Evolutionary conservation across 2,797 vertebrate species (phyloP).

Genomic region (Tenualosa thibaudeaui): DNA sequence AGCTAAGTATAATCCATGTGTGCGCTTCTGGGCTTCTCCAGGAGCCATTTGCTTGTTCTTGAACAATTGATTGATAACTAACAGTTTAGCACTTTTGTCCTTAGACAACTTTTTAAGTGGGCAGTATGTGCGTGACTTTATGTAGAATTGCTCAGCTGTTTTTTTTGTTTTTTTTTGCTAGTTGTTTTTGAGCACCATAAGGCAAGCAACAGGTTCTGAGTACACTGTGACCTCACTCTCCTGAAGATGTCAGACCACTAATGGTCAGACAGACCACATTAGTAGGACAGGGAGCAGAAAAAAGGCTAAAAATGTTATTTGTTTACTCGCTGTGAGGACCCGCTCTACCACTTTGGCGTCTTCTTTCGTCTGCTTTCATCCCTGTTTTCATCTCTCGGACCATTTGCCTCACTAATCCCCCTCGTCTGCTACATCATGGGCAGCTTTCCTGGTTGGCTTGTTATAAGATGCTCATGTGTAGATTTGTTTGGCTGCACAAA

Average conservation of each 20-base stretch:
- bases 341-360: background rate
- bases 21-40: background rate
- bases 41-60: background rate
- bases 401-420: background rate
- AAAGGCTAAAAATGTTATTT: background rate
- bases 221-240: background rate
- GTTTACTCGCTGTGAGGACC: background rate
- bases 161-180: background rate
- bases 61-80: background rate
- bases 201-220: background rate
- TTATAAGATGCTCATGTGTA: constrained; percentile 10
- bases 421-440: background rate
- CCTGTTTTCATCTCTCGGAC: background rate
- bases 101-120: background rate
- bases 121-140: background rate
- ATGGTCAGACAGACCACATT: background rate
- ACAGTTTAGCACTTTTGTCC: background rate
- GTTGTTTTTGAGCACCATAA: background rate
- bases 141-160: background rate
- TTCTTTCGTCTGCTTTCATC: background rate
- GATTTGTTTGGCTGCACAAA: constrained; percentile 59
- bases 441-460: background rate
- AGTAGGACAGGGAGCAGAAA: background rate
- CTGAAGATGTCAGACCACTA: background rate
- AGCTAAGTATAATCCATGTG: background rate